A percentile compares a stretch with the other conserved stretches of the same genome.
These are phyloP conservation scores for Ladona fulva DNA, from an alignment of 1,140 invertebrate genomes.

Conservation along the genomic window DNA sequence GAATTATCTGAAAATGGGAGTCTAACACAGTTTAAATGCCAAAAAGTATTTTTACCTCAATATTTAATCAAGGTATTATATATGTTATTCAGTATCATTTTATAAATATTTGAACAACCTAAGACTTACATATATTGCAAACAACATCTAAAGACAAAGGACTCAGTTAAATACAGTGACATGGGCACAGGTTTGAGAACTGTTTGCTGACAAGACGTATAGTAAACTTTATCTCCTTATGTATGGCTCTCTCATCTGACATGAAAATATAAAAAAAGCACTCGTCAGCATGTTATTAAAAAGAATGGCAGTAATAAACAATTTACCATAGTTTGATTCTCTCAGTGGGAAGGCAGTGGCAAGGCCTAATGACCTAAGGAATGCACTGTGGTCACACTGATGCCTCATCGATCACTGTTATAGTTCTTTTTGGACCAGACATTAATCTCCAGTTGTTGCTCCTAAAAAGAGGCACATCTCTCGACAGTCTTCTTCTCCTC, in stretches of 20 bases:
- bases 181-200: background rate
- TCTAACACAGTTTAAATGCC: too few relatives aligned
- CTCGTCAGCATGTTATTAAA: background rate
- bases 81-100: too few relatives aligned
- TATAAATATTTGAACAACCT: too few relatives aligned
- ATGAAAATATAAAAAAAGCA: background rate
- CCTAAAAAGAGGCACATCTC: slow-evolving; percentile 19
- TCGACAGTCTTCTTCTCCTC: slow-evolving; percentile 17
- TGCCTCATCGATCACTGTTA: slow-evolving; percentile 65
- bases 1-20: too few relatives aligned
- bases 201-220: too few relatives aligned
- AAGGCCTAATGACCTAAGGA: background rate
- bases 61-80: too few relatives aligned
- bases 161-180: background rate
- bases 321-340: background rate
- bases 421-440: slow-evolving; percentile 31
- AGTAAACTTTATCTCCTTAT: background rate
- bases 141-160: background rate
- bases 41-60: too few relatives aligned
- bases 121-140: too few relatives aligned
- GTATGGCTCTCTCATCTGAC: background rate
- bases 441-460: slow-evolving; percentile 20
- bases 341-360: background rate
- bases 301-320: background rate
- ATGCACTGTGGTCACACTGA: slow-evolving; percentile 33